These are phyloP conservation scores for Typhlichthys subterraneus DNA, from an alignment of 2,797 vertebrate species.

Conservation along the genomic window DNA sequence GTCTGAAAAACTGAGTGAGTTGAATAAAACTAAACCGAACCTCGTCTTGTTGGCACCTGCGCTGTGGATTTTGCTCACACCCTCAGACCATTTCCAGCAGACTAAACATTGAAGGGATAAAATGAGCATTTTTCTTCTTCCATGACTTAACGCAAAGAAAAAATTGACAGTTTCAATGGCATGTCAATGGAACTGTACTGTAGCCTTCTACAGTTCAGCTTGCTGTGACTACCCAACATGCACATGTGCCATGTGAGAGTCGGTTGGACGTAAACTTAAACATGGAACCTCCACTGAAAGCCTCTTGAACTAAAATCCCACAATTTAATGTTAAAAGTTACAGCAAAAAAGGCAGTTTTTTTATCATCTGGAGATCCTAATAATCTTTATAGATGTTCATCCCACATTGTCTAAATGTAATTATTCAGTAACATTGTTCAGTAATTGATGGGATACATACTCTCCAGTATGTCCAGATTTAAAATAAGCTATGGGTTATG, in stretches of 20 bases:
- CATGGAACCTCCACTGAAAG: conserved; percentile 19
- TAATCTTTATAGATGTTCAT: conserved; percentile 6
- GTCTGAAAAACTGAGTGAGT: conserved; percentile 13
- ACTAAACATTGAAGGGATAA: conserved; percentile 25
- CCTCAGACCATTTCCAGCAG: conserved; percentile 36
- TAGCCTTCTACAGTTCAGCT: conserved; percentile 49
- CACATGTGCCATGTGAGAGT: conserved; percentile 25
- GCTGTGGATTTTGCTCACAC: conserved; percentile 7
- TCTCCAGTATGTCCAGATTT: conserved; percentile 20
- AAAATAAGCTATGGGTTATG: not conserved
- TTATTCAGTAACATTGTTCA: conserved; percentile 17
- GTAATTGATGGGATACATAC: conserved; percentile 30
- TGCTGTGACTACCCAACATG: conserved; percentile 50
- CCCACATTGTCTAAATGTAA: conserved; percentile 29
- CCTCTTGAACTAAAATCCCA: conserved; percentile 25
- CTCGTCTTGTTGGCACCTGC: not conserved
- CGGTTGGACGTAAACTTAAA: not conserved
- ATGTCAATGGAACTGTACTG: conserved; percentile 42
- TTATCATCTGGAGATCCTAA: not conserved
- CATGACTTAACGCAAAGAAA: conserved; percentile 36
- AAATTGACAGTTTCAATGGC: conserved; percentile 34
- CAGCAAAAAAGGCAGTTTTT: conserved; percentile 4
- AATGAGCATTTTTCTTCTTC: conserved; percentile 28
- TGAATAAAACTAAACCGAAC: conserved; percentile 8
- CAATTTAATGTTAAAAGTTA: conserved; percentile 16